These are phyloP conservation scores for Chorisops tibialis DNA, from an alignment of 2,888 invertebrate species.

Conservation along the genomic window DNA sequence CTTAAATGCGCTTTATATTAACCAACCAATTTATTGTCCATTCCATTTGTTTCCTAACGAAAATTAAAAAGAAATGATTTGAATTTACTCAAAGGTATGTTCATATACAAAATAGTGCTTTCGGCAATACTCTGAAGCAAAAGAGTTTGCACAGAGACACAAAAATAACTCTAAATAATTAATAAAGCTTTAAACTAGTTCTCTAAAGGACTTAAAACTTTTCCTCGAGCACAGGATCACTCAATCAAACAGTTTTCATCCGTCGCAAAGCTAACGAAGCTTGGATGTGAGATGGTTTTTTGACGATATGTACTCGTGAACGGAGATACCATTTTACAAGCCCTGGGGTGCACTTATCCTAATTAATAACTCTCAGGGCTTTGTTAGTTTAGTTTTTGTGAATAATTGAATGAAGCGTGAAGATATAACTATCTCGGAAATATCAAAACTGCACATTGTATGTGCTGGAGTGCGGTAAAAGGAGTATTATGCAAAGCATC, in stretches of 20 bases:
- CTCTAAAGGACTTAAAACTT: slow-evolving; percentile 14
- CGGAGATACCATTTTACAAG: neutral
- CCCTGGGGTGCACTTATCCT: slow-evolving; percentile 25
- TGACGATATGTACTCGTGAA: neutral
- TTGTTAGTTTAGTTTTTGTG: slow-evolving; percentile 23
- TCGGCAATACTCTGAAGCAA: too few species aligned
- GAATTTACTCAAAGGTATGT: too few species aligned
- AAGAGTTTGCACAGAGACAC: too few species aligned
- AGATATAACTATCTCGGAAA: slow-evolving; percentile 7
- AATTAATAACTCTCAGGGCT: slow-evolving; percentile 21
- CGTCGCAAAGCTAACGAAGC: slow-evolving; percentile 11
- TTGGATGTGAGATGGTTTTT: slow-evolving; percentile 1
- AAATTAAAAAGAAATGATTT: too few species aligned
- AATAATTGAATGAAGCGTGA: slow-evolving; percentile 17
- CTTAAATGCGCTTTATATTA: too few species aligned
- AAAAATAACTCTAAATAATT: slow-evolving; percentile 4
- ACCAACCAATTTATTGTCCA: too few species aligned
- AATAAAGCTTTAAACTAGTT: slow-evolving; percentile 24
- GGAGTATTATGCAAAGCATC: slow-evolving; percentile 2
- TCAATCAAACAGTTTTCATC: slow-evolving; percentile 13
- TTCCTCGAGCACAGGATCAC: slow-evolving; percentile 2
- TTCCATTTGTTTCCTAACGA: too few species aligned
- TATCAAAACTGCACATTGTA: neutral
- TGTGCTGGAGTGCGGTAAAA: neutral
- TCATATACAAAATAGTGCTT: too few species aligned